These are phyloP conservation scores for Rhynchotus rufescens DNA, from an alignment of 2,797 vertebrate genomes.

Conservation along the genomic window DNA sequence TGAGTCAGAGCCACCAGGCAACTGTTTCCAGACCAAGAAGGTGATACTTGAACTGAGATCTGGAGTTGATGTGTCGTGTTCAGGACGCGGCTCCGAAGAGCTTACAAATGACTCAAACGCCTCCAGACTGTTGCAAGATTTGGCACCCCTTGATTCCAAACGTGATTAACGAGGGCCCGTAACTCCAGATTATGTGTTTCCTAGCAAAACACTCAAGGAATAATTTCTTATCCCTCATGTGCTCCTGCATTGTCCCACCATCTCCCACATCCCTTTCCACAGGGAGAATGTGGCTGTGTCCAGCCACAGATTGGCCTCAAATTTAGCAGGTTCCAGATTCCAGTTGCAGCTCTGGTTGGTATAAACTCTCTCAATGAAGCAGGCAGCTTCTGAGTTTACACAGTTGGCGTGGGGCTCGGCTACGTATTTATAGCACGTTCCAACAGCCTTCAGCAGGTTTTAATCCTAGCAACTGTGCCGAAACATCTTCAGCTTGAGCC, in stretches of 20 bases:
- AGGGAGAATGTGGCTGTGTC: conserved; percentile 18
- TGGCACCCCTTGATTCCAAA: neutral
- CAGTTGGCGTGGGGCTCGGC: conserved; percentile 51
- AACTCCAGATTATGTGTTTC: conserved; percentile 39
- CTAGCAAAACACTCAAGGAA: conserved; percentile 1
- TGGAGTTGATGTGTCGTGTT: neutral
- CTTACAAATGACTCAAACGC: neutral
- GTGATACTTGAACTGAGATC: conserved; percentile 6
- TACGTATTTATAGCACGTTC: conserved; percentile 55
- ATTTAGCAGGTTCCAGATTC: neutral
- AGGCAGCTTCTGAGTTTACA: conserved; percentile 64
- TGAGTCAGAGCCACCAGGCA: conserved; percentile 21
- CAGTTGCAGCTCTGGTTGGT: conserved; percentile 2
- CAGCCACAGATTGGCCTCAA: neutral
- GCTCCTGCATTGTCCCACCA: neutral
- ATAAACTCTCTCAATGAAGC: conserved; percentile 52
- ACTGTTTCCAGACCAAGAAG: neutral
- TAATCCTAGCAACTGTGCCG: conserved; percentile 41
- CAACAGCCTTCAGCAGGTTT: conserved; percentile 55
- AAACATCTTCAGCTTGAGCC: neutral
- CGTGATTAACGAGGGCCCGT: conserved; percentile 42
- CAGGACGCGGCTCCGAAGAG: neutral
- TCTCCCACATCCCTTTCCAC: conserved; percentile 15
- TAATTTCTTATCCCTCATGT: neutral
- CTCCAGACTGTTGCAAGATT: neutral